Evolutionary conservation across 2,797 vertebrate species (phyloP).

Genomic region (Enteromius mattozi): DNA sequence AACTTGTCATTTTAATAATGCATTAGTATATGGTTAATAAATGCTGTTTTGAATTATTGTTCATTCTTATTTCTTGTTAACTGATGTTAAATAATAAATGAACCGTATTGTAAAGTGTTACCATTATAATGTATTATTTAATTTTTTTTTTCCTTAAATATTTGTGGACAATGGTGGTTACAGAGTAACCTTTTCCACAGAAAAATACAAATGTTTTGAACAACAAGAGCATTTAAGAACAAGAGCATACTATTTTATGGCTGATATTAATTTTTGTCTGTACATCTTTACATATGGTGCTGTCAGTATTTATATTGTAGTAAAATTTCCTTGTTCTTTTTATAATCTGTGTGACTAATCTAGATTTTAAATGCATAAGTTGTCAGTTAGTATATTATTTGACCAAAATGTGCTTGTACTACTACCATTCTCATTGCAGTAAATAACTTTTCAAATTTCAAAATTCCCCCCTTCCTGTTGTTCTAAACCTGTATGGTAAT

Average conservation of each 20-base stretch:
- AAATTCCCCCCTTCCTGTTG: not conserved
- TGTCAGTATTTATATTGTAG: not conserved
- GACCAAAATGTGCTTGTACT: not conserved
- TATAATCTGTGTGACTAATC: not conserved
- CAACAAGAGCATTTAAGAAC: not conserved
- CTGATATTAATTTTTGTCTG: not conserved
- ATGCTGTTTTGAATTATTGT: too few species aligned
- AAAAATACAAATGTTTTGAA: not conserved
- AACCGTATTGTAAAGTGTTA: too few species aligned
- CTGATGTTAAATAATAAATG: too few species aligned
- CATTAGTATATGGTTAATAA: too few species aligned
- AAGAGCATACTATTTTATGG: not conserved
- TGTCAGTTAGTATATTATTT: not conserved
- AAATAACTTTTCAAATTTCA: not conserved
- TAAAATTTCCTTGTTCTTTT: not conserved
- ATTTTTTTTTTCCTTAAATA: not conserved
- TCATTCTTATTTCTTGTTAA: too few species aligned
- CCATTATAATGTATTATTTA: not conserved
- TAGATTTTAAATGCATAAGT: not conserved
- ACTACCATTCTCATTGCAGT: not conserved
- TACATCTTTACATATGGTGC: not conserved
- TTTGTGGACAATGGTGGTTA: not conserved
- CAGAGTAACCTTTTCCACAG: not conserved
- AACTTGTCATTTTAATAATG: too few species aligned
- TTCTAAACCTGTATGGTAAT: constrained; percentile 1